Percentiles rank a stretch among this genome's conserved stretches.
These are phyloP conservation scores for Dicrostonyx torquatus DNA, from an alignment of 2,797 vertebrate genomes.

Conservation along the genomic window DNA sequence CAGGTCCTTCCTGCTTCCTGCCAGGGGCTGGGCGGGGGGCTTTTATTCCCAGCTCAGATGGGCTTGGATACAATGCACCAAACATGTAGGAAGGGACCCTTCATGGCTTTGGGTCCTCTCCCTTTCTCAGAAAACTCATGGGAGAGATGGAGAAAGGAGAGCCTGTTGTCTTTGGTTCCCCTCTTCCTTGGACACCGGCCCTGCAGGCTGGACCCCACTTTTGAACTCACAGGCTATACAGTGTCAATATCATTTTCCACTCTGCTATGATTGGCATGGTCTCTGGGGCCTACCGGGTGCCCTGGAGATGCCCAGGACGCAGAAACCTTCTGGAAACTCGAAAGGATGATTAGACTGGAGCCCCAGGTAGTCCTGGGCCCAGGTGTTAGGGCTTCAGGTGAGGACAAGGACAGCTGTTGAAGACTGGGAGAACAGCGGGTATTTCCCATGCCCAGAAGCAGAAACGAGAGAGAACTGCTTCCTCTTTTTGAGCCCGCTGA, in stretches of 20 bases:
- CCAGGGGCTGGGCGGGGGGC: background rate
- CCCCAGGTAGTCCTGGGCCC: background rate
- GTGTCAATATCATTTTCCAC: background rate
- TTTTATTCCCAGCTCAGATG: background rate
- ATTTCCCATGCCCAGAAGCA: slow-evolving; percentile 68
- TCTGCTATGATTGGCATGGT: rapidly evolving
- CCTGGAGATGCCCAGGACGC: background rate
- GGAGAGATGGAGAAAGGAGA: background rate
- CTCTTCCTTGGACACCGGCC: slow-evolving; percentile 5
- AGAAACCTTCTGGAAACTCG: background rate
- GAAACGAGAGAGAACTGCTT: slow-evolving; percentile 74
- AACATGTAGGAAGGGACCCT: background rate
- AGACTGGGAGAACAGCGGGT: slow-evolving; percentile 67
- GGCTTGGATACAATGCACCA: background rate
- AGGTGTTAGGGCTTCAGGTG: slow-evolving; percentile 46
- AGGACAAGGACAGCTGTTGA: slow-evolving; percentile 28
- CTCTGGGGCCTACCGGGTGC: rapidly evolving
- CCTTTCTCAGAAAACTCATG: background rate
- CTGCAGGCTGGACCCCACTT: background rate
- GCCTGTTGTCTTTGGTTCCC: background rate
- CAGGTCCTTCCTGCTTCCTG: background rate
- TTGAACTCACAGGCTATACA: background rate
- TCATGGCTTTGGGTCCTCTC: background rate
- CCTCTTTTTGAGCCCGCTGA: slow-evolving; percentile 75
- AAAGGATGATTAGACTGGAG: background rate